Conservation (phyloP, 37 sponge, comb jelly and placozoan genomes). For the Amphimedon queenslandica region DNA sequence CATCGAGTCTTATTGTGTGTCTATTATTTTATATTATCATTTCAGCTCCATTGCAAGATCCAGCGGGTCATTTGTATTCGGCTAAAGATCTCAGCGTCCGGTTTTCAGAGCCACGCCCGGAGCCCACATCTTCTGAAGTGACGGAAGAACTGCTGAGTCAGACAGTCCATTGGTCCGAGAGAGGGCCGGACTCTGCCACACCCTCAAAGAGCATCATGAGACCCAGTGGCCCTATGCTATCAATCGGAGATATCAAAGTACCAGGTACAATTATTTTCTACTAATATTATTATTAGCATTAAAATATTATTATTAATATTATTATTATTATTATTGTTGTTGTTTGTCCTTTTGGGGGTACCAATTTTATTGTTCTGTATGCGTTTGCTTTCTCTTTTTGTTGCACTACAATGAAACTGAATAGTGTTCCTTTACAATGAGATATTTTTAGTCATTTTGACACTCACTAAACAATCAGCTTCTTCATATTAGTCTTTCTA, state of each 20-base stretch:
- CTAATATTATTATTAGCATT: too few species aligned
- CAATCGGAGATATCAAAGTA: not conserved
- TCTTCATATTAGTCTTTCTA: slow-evolving; percentile 4
- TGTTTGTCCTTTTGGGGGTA: not conserved
- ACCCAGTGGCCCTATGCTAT: not conserved
- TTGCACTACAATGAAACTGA: too few species aligned
- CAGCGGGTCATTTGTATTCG: slow-evolving; percentile 52
- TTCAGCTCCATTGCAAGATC: slow-evolving; percentile 66
- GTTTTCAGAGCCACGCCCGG: slow-evolving; percentile 52
- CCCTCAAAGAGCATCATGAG: too few species aligned
- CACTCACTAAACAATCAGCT: not conserved
- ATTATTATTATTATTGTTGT: not conserved
- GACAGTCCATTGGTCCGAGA: slow-evolving; percentile 24
- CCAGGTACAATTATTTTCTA: too few species aligned
- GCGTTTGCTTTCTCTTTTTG: too few species aligned
- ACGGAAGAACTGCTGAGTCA: slow-evolving; percentile 37
- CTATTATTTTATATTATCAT: too few species aligned
- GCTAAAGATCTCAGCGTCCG: slow-evolving; percentile 35
- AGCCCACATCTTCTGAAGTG: slow-evolving; percentile 28
- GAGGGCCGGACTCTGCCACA: not conserved
- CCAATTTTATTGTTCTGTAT: too few species aligned
- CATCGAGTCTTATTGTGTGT: not conserved
- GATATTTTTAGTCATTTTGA: not conserved
- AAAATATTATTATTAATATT: too few species aligned
- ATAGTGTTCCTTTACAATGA: slow-evolving; percentile 6